Conservation (phyloP, 2,888 invertebrate genomes). For the Stictocephala bisonia region DNA sequence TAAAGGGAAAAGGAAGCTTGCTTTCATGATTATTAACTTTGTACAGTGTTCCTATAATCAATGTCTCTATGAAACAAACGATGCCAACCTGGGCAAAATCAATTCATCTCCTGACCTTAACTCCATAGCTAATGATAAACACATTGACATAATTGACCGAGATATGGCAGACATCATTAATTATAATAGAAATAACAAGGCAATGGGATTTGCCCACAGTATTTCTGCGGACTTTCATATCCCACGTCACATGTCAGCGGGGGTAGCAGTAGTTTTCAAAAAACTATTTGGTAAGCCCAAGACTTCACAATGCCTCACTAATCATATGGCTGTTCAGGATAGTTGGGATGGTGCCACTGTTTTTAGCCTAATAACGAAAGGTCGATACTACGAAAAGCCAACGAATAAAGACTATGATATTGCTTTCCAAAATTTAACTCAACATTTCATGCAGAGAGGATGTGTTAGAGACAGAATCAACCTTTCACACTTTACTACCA, state of each 20-base stretch:
- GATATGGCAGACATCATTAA: no score
- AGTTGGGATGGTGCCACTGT: background rate
- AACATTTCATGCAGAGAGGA: background rate
- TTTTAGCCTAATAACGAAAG: slow-evolving; percentile 5
- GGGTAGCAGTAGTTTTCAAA: slow-evolving; percentile 9
- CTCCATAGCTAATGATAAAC: no score
- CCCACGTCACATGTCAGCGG: slow-evolving; percentile 1
- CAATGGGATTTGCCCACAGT: background rate
- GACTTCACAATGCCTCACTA: background rate
- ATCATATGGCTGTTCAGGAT: background rate
- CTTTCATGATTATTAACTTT: no score
- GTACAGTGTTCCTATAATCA: no score
- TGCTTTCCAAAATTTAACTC: background rate
- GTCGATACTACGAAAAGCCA: background rate
- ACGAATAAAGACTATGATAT: slow-evolving; percentile 16
- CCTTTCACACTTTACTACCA: background rate
- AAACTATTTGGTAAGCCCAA: background rate
- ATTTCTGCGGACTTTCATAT: background rate
- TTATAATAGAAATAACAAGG: no score
- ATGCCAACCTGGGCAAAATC: no score
- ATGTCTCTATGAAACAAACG: no score
- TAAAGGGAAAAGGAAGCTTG: no score
- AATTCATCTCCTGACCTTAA: no score
- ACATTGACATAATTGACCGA: no score
- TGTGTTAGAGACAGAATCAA: slow-evolving; percentile 3